Base-by-base conservation (phyloP, 2,113 vertebrate species). In the Crotalus horridus region DNA sequence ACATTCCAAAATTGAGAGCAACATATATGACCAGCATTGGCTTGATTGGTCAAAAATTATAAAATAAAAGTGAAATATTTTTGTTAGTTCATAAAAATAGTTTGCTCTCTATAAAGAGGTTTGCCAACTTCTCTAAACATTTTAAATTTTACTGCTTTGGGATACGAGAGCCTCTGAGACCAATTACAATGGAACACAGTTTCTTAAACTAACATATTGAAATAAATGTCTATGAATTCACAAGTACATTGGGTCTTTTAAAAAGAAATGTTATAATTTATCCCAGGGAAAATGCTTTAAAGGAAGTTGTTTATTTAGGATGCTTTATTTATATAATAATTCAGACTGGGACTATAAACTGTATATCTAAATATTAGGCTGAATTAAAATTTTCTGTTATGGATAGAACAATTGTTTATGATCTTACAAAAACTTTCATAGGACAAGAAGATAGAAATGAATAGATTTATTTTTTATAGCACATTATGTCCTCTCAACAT, bases 1-100 rank as follows among this genome's bases (percentile, higher is more conserved):
- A 94, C 92, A 6, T 95, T 95, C 92, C 94, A 93, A 94, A 93
- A 90, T 96, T 94, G 93, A 6, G 15, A 95, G 96, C 94, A 95
- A 94, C 94, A 96, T 96, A 95, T 69, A 96, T 95, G 96, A 94
- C 89, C 92, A 96, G 94, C 94, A 91, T 95, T 95, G 95, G 94
- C 93, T 91, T 92, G 88, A 23, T 39, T 17, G 61, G 20, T 92
- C 91, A 95, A 88, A 59, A 92, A 46, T 58, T 74, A 17, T 58
- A 92, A n/a, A 91, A 21, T 85, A 64, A 85, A 91, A 92, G 93
- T 21, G 9, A 53, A 23, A 12, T 9, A 20, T 89, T 58, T 58
- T 43, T 92, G 12, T 58, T 58, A 89, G 20, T 90, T 59, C 7
- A 51, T 17, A 59, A 54, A 53, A 61, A 15, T 64, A 51, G 55